A percentile compares a stretch with the other conserved stretches of the same genome.
Conservation (phyloP, 2,888 invertebrate species). For the Aphodius sticticus region DNA sequence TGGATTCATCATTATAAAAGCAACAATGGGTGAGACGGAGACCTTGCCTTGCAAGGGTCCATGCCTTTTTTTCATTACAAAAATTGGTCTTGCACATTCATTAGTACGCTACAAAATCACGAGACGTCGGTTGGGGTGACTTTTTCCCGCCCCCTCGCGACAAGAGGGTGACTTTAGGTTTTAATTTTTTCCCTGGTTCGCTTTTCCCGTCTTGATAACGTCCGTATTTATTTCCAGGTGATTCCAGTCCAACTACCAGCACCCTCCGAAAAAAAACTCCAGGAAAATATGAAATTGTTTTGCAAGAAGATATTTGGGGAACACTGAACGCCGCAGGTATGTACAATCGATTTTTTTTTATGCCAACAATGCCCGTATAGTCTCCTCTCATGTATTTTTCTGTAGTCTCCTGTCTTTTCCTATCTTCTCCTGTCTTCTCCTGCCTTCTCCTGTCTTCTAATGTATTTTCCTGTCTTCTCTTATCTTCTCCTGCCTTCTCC, state of each 20-base stretch:
- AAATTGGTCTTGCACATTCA: neutral
- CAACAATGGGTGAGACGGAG: neutral
- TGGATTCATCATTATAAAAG: neutral
- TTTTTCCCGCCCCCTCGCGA: neutral
- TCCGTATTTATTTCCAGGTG: neutral
- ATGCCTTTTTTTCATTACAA: neutral
- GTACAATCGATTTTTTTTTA: constrained; percentile 6
- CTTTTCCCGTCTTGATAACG: neutral
- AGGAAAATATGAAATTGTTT: constrained; percentile 23
- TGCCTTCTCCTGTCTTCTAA: too few relatives aligned
- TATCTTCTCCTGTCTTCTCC: too few relatives aligned
- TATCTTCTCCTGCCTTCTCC: too few relatives aligned
- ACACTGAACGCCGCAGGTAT: constrained; percentile 23
- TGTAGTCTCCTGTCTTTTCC: too few relatives aligned
- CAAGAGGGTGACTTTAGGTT: neutral
- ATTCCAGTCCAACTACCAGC: constrained; percentile 14
- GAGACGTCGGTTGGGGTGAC: neutral
- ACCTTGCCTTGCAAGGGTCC: neutral
- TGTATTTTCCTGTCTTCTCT: too few relatives aligned
- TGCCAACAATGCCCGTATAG: neutral
- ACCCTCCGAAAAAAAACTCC: constrained; percentile 9
- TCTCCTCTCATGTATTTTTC: too few relatives aligned
- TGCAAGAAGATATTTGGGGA: constrained; percentile 16
- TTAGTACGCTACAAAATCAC: neutral
- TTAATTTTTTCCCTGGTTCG: neutral